A percentile compares a stretch with the other conserved stretches of the same genome.
Evolutionary conservation across 2,888 invertebrate species (phyloP).

Genomic region (Disparrhopalites patrizii): DNA sequence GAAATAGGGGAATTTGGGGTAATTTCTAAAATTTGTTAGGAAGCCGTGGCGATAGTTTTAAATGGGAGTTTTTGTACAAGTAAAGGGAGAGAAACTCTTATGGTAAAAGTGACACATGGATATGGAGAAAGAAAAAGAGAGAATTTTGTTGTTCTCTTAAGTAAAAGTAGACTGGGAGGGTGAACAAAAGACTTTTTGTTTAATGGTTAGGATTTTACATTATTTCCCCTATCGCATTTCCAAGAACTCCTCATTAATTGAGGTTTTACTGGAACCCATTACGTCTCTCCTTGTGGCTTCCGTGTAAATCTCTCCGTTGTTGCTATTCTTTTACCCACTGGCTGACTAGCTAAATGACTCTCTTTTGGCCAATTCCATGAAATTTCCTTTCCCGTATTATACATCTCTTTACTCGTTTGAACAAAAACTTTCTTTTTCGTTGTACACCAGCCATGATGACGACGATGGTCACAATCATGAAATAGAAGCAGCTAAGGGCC

Average conservation of each 20-base stretch:
- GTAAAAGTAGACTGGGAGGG: constrained; percentile 3
- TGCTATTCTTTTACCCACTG: no score
- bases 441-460: no score
- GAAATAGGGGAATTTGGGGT: neutral
- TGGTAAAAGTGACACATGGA: constrained; percentile 1
- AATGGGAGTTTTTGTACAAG: neutral
- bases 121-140: no score
- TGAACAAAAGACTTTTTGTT: constrained; percentile 16
- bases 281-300: neutral
- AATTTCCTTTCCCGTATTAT: no score
- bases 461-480: no score
- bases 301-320: no score
- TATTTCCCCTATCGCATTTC: constrained; percentile 11
- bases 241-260: constrained; percentile 15
- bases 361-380: no score
- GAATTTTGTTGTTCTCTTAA: constrained; percentile 8
- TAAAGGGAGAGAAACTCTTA: neutral
- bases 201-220: constrained; percentile 12
- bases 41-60: no score
- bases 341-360: no score
- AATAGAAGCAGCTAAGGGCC: no score
- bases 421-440: no score
- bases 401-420: no score
- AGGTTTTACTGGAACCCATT: constrained; percentile 5
- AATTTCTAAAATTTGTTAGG: neutral